phyloP scores from a whole-genome alignment of 2,113 vertebrate genomes.

The Fukomys damarensis region DNA sequence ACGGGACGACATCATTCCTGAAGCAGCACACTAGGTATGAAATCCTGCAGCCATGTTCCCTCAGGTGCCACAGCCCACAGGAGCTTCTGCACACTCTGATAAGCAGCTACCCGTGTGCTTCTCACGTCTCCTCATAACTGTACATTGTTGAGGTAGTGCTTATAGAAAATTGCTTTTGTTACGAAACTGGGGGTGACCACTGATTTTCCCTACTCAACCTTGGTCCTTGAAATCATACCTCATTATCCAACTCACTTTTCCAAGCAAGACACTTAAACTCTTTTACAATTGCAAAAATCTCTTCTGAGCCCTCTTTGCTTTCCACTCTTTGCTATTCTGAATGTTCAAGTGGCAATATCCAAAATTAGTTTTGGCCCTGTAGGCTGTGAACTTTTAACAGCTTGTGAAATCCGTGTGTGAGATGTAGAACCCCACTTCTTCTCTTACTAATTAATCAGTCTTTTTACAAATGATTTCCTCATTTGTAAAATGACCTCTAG shows the following conservation, averaged over 20 bases:
- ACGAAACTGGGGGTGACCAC: background rate
- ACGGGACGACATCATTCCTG: background rate
- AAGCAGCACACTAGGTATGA: background rate
- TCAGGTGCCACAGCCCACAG: background rate
- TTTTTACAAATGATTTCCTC: constrained; percentile 29
- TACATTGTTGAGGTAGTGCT: background rate
- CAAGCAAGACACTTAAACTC: background rate
- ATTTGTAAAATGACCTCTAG: constrained; percentile 21
- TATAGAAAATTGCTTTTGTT: background rate
- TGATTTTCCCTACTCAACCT: background rate
- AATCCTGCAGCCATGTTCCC: background rate
- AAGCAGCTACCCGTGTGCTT: background rate
- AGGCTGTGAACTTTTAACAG: constrained; percentile 9
- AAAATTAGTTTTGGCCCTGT: background rate
- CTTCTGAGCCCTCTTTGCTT: background rate
- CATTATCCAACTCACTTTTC: background rate
- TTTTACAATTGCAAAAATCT: background rate
- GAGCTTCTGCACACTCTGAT: too few species aligned
- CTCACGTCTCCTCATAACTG: background rate
- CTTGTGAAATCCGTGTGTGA: background rate
- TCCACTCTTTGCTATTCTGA: background rate
- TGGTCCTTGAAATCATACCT: background rate
- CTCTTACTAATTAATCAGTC: background rate
- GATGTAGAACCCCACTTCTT: background rate
- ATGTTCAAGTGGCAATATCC: background rate